Conservation (phyloP, 2,888 invertebrate species). For the Conomelus anceps region DNA sequence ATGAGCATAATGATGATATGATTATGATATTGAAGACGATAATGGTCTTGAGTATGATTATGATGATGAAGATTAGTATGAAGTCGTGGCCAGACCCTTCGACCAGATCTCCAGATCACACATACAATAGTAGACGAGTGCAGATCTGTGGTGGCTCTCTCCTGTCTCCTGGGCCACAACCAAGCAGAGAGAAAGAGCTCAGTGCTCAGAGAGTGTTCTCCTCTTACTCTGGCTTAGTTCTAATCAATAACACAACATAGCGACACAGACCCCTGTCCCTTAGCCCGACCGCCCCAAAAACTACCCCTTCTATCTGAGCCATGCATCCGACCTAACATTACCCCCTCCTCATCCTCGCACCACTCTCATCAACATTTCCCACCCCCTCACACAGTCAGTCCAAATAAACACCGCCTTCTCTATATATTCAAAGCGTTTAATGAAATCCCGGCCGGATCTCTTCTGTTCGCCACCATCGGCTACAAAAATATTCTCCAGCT, state of each 20-base stretch:
- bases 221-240: conserved; percentile 3
- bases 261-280: conserved; percentile 1
- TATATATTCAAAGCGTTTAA: conserved; percentile 5
- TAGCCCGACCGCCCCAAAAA: background rate
- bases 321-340: background rate
- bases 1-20: background rate
- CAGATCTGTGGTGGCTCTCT: background rate
- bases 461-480: background rate
- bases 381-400: background rate
- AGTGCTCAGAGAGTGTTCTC: background rate
- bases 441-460: conserved; percentile 3
- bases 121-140: background rate
- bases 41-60: too few relatives aligned
- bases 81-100: background rate
- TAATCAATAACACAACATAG: conserved; percentile 14
- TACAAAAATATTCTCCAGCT: background rate
- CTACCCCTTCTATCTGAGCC: background rate
- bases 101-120: background rate
- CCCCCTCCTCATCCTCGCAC: background rate
- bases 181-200: background rate
- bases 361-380: background rate
- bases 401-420: conserved; percentile 6
- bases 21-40: too few relatives aligned
- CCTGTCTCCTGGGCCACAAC: conserved; percentile 1
- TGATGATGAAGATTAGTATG: background rate